Conservation (phyloP, 2,797 vertebrate species). For the Pterois miles region DNA sequence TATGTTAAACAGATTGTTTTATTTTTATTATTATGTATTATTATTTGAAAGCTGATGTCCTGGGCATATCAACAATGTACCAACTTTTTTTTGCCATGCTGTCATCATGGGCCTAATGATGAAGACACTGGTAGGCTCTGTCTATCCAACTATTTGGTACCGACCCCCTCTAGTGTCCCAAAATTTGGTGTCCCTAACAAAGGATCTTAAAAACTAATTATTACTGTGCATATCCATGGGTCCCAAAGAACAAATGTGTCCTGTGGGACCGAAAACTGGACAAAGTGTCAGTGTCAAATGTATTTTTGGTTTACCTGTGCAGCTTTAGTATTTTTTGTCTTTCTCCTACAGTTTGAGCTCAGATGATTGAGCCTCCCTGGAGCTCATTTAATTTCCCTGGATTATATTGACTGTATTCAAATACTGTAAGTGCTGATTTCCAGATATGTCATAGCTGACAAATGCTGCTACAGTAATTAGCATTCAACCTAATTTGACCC, state of each 20-base stretch:
- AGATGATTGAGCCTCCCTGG: not conserved
- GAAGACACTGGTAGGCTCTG: not conserved
- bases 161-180: not conserved
- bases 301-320: not conserved
- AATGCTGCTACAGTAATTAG: not conserved
- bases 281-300: not conserved
- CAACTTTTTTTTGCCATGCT: not conserved
- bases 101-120: not conserved
- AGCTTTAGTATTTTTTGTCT: not conserved
- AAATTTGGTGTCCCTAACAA: too few relatives aligned
- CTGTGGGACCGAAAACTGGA: not conserved
- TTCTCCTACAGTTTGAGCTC: not conserved
- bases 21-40: too few relatives aligned
- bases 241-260: not conserved
- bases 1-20: not conserved
- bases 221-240: too few relatives aligned
- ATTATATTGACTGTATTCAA: not conserved
- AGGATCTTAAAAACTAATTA: too few relatives aligned
- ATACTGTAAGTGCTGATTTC: not conserved
- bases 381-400: not conserved
- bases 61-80: too few relatives aligned
- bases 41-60: too few relatives aligned
- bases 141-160: not conserved
- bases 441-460: not conserved
- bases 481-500: too few relatives aligned